phyloP scores from a whole-genome alignment of 1,140 invertebrate species.

The Drepana arcuata region DNA sequence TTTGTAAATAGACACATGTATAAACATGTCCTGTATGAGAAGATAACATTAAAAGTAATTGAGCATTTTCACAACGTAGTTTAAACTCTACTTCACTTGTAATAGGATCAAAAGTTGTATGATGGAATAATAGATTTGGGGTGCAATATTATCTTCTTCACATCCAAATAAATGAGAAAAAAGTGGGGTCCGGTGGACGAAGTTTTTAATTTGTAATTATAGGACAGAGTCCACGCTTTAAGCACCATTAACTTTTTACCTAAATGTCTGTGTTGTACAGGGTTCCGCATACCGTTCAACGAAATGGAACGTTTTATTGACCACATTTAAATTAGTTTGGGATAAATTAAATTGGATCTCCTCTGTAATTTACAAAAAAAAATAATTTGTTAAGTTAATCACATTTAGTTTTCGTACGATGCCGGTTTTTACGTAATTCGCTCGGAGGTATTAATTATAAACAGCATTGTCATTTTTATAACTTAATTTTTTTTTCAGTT shows the following conservation, averaged over 20 bases:
- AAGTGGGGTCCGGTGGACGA: conserved; percentile 56
- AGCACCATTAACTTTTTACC: conserved; percentile 67
- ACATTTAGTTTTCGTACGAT: neutral
- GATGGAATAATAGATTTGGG: conserved; percentile 31
- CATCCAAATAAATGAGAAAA: conserved; percentile 67
- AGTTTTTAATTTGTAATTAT: conserved; percentile 71
- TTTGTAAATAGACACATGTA: conserved; percentile 37
- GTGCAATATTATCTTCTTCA: conserved; percentile 60
- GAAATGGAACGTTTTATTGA: conserved; percentile 18
- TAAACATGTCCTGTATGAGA: conserved; percentile 46
- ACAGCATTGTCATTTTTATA: too few species aligned
- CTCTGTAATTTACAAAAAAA: neutral
- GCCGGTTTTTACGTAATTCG: neutral
- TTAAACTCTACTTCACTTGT: conserved; percentile 18
- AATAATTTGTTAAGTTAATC: neutral
- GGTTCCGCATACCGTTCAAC: conserved; percentile 16
- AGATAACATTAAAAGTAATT: conserved; percentile 62
- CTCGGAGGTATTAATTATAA: too few species aligned
- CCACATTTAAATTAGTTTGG: conserved; percentile 24
- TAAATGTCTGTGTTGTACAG: conserved; percentile 32
- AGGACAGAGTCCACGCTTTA: conserved; percentile 63
- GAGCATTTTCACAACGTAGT: conserved; percentile 17
- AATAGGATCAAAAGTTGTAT: conserved; percentile 20
- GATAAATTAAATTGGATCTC: neutral
- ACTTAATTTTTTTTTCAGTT: too few species aligned